Base-by-base conservation (phyloP, 2,888 invertebrate species). In the Drosophila dives region DNA sequence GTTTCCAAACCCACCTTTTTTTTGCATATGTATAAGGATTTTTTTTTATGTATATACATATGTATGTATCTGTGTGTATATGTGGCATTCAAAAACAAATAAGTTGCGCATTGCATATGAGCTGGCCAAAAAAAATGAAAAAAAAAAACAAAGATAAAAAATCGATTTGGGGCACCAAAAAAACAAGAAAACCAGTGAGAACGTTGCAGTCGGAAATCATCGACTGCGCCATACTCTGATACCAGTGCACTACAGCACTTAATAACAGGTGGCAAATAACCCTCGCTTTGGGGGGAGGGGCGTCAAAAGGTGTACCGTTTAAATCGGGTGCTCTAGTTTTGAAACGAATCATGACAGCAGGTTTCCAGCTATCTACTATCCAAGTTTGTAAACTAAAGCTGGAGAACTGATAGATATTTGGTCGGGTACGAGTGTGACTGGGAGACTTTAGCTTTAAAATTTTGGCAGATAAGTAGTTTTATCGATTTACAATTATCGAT, bases 121-220 rank as follows among this genome's bases (percentile, higher is more conserved):
- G 75, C 62, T 77, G 58, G 58, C 75, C 51, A 65, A 53, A 77
- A 64, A 58, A 40, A 34, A 48, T n/a, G 49, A 62, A 20, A 50
- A 49, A 60, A 42, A 51, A 40, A 48, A 42, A 59, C 50, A 70
- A 48, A 60, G 78, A 75, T 77, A 76, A 84, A 81, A 87, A 88
- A 84, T 84, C 89, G 86, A 88, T 88, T 80, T 71, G 74, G 78
- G 72, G 59, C 63, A 66, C 61, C 64, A 59, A 32, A 53, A 62
- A 64, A 59, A 60, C 33, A 45, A 50, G 15, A 32, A 15, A 54
- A 55, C 23, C 32, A 8, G 45, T 45, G 20, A 45, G 45, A 45
- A 23, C 45, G 45, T 45, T 45, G 45, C 45, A 45, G 23, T 45
- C 45, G 45, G 45, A 45, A 23, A 23, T 45, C 45, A 15, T 23